Conservation (phyloP, 37 sponge, comb jelly and placozoan species). For the Spongia lamella region DNA sequence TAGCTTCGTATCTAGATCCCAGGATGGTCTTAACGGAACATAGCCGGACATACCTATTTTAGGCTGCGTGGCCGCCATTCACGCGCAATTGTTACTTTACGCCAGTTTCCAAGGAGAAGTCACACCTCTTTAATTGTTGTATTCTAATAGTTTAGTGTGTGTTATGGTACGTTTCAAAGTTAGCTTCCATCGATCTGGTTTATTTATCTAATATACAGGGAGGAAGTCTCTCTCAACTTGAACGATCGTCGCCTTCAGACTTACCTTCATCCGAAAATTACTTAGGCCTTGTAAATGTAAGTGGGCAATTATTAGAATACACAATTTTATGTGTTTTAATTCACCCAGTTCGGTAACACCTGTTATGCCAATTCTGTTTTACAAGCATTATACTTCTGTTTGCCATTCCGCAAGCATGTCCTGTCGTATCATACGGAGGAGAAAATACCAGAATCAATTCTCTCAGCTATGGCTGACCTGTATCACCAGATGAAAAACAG, state of each 20-base stretch:
- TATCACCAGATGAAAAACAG: slow-evolving; percentile 65
- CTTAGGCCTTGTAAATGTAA: slow-evolving; percentile 70
- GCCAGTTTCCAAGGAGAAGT: too few species aligned
- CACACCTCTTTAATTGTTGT: too few species aligned
- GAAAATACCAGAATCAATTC: slow-evolving; percentile 60
- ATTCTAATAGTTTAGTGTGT: not conserved
- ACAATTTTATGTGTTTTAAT: not conserved
- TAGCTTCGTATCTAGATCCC: slow-evolving; percentile 6
- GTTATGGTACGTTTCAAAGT: not conserved
- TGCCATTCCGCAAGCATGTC: slow-evolving; percentile 87
- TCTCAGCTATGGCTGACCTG: slow-evolving; percentile 82
- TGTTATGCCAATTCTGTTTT: slow-evolving; percentile 98
- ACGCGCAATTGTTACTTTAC: too few species aligned
- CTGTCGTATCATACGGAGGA: slow-evolving; percentile 11
- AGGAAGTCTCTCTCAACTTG: slow-evolving; percentile 26
- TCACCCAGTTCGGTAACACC: slow-evolving; percentile 90
- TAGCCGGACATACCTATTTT: not conserved
- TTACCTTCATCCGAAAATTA: slow-evolving; percentile 55
- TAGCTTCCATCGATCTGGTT: not conserved
- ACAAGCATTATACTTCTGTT: slow-evolving; percentile 93
- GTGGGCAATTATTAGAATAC: slow-evolving; percentile 3
- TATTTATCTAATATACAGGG: slow-evolving; percentile 28
- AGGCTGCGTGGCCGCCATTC: too few species aligned
- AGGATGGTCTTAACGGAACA: slow-evolving; percentile 21
- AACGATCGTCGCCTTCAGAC: slow-evolving; percentile 14